Evolutionary conservation across 1,140 invertebrate species (phyloP), one percentile per base, ranked within the genome.

Genomic region (Artemia franciscana): DNA sequence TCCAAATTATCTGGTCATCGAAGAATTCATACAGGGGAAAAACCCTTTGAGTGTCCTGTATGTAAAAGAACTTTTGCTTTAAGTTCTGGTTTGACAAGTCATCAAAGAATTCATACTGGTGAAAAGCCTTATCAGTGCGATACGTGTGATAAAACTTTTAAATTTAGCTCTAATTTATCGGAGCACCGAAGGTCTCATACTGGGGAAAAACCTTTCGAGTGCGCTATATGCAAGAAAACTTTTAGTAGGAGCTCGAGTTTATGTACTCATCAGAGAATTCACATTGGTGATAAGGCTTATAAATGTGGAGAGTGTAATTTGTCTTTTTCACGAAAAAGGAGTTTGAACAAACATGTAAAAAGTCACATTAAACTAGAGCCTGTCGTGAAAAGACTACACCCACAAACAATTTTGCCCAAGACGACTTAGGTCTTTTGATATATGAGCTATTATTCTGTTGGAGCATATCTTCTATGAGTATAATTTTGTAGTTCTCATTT

Each of bases 141-240:
- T 39, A 76, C 85, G 64, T 91, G 88, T 67, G 76, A 78, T 15
- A 73, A 84, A 60, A 78, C 82, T 24, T 91, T 91, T 70, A 80
- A 81, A 63, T 85, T 89, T 66, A 75, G 82, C 59, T 90, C 89
- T 72, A 88, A 87, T 57, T 72, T 90, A 56, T 78, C 88, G 25
- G 90, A 90, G 71, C 82, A 84, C 65, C 75, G 78, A 5, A 73
- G 81, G n/a, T 72, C 79, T 27, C 81, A 84, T 67, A 75, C 76
- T 60, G 78, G 79, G 28, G 79, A 82, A 67, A 75, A 78, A 57
- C 82, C 81, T 2, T 81, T 79, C 69, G 73, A 76, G 51, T 85
- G 84, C 69, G 68, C 69, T 69, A 80, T 75, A 59, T 83, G 82
- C 70, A 71, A 75, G 60, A 77, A 79, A 62, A 74, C 73, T 7